phyloP scores from a whole-genome alignment of 2,888 invertebrate species.

The Tipula lateralis region DNA sequence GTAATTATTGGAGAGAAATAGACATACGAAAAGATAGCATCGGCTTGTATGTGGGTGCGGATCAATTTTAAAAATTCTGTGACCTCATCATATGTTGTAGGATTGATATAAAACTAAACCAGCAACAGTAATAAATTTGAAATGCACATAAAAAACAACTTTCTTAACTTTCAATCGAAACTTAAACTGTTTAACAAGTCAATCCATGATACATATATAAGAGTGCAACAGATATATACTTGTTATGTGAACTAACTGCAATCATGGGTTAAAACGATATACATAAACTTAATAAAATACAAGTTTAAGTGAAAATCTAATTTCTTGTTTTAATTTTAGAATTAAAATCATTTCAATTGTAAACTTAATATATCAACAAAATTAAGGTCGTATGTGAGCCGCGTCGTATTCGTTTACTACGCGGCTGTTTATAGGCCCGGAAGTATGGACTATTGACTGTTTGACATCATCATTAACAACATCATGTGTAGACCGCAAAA shows the following conservation, averaged over 20 bases:
- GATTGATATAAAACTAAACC: not conserved
- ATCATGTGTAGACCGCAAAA: not conserved
- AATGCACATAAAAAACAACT: not conserved
- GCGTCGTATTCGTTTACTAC: not conserved
- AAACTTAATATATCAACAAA: too few relatives aligned
- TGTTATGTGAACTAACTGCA: too few relatives aligned
- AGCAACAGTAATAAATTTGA: not conserved
- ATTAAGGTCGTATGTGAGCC: not conserved
- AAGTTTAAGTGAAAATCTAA: not conserved
- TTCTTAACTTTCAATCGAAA: not conserved
- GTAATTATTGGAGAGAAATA: not conserved
- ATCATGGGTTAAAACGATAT: not conserved
- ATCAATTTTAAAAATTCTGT: not conserved
- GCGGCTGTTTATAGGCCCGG: not conserved
- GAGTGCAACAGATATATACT: too few relatives aligned
- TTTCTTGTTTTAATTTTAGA: not conserved
- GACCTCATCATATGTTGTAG: not conserved
- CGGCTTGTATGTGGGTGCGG: not conserved
- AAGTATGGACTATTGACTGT: not conserved
- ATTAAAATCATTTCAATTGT: not conserved
- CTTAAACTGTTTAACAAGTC: not conserved
- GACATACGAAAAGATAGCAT: not conserved
- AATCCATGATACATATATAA: not conserved
- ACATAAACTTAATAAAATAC: not conserved
- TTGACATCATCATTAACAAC: not conserved